Base-by-base conservation (phyloP, 2,113 vertebrate species). In the Kryptolebias marmoratus region DNA sequence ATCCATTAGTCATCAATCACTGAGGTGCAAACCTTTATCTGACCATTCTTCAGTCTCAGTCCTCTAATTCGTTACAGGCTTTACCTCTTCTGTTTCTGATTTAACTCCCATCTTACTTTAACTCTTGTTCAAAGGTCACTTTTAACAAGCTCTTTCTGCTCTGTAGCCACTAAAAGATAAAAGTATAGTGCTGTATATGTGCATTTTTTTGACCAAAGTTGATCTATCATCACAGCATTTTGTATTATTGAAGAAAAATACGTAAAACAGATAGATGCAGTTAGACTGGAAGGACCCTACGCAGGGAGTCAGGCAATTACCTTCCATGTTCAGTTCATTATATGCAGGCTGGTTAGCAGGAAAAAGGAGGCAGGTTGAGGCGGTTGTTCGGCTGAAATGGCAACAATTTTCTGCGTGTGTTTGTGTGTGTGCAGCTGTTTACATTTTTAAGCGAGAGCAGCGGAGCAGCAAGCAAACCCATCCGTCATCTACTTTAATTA, bases 91-190 rank as follows among this genome's bases (percentile, higher is more conserved):
- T 32, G 36, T 53, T 76, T 61, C 32, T 47, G 16, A 48, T 50
- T 53, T 44, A 44, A 47, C 59, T 68, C 42, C 55, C 49, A 15
- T 53, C 45, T 32, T 69, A 48, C 22, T 77, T 68, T 8, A 71
- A 69, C 58, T 84, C 65, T 55, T 64, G 50, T 45, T 75, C 71
- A 89, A 90, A 93, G 86, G 85, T 85, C 86, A 69, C 42, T 64
- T 84, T 83, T 92, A 92, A 93, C 87, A 88, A 90, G 83, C 75
- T 73, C 64, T 85, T 75, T 45, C 59, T 79, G 68, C 77, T 85
- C 77, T 67, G 54, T 62, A 52, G 54, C 42, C 58, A 60, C 50
- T 8, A 16, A 69, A 58, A 68, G 47, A 68, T 18, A 58, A 66
- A 73, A 53, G 64, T 58, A 15, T 31, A 16, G 39, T 42, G 4